Base-by-base conservation (phyloP, 2,113 vertebrate genomes). In the Oryctolagus cuniculus region DNA sequence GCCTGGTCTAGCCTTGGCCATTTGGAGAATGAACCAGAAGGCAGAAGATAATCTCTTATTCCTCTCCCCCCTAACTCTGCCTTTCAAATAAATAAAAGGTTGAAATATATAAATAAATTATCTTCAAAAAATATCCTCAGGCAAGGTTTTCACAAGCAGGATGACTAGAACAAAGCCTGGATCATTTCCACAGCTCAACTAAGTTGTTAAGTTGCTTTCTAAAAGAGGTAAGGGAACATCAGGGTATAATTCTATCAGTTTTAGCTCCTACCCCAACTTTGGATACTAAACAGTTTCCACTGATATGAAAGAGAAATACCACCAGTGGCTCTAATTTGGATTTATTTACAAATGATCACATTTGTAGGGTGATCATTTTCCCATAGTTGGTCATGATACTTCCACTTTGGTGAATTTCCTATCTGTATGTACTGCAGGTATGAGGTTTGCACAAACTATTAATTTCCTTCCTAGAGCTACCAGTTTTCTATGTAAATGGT, bases 131-230 rank as follows among this genome's bases (percentile, higher is more conserved):
- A 44, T 44, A 44, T 84, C 49, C 22, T 93, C 69, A 86, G 75
- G 49, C 80, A 91, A 74, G 63, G 86, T 74, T 78, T 93, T 53
- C 38, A 83, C 83, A 95, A 80, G 21, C 75, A 10, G 63, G 58
- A 66, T 64, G 29, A 88, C 22, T 24, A 86, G 10, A 34, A 8
- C 69, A 63, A 87, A 81, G 8, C 24, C 55, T 55, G 31, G 15
- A 69, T 67, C 21, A 3, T 69, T 86, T 94, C 78, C 61, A 86
- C 38, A 17, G 22, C 22, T 94, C n/a, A 64, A 12, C 55, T 25
- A 29, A 15, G 49, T 13, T 24, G 77, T n/a, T 38, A 64, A 27
- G 10, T 2, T 85, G 77, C 72, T 93, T 90, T 89, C 58, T 74
- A 61, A 73, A 70, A 25, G 17, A 92, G 16, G 17, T 38, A 61